Base-by-base conservation (phyloP, 2,888 invertebrate species). In the Podotricha telesiphe region DNA sequence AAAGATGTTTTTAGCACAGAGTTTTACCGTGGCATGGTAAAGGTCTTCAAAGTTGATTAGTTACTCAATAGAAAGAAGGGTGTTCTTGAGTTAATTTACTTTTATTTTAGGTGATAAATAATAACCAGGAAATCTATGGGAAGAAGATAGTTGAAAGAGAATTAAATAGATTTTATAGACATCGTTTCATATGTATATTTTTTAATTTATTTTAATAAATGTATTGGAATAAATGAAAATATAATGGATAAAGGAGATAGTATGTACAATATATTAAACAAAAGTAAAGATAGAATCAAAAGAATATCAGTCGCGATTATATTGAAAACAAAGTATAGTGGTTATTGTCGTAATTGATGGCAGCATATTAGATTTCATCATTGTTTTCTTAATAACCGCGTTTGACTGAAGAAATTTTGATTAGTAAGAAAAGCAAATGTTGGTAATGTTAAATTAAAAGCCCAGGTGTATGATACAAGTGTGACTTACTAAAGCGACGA, bases 381-480 rank as follows among this genome's bases (percentile, higher is more conserved):
- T 40, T 34, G 28, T 48, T 48, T 58, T 51, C 47, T 63, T 63
- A 69, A 63, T 51, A 67, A 62, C 67, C 62, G 34, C 40, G 55
- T 63, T 22, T 59, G 22, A 59, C 4, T 45, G 2, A 45, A 42
- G 55, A 55, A 1, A 22, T 59, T 5, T 58, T n/a, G 15, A 22
- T 59, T 45, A 59, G n/a, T 59, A 22, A 59, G 59, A 59, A 59
- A 59, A 59, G 45, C 59, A 4, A 45, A 28, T 22, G n/a, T 45
- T 22, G 22, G 20, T 45, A 17, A 11, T 37, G 17, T 55, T 59
- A 45, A 59, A 45, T 59, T 45, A 22, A 42, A 59, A 59, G 22
- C 48, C n/a, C 15, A 58, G 47, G 69, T 79, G 78, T 78, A 76
- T 79, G 65, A 75, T 77, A 78, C 75, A 79, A 68, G 73, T 53